Conservation (phyloP, 1,140 invertebrate species). For the Cydia fagiglandana region DNA sequence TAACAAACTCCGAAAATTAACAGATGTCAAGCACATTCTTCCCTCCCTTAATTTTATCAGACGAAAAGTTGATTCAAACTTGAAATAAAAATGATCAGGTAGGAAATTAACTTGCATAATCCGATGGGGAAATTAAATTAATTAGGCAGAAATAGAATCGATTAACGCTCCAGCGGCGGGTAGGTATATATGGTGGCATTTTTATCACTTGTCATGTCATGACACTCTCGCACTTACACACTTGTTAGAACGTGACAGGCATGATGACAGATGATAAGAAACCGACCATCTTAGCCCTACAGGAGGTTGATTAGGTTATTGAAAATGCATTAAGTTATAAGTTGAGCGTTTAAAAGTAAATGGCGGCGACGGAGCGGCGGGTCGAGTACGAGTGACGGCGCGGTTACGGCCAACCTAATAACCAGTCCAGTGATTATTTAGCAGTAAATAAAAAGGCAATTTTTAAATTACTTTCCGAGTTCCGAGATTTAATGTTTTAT, state of each 20-base stretch:
- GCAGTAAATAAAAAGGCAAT: background rate
- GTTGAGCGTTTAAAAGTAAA: background rate
- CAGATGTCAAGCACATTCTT: background rate
- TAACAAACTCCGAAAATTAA: background rate
- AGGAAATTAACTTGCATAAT: background rate
- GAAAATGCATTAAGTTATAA: slow-evolving; percentile 2
- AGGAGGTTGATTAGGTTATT: background rate
- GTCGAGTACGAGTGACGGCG: background rate
- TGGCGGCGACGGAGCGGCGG: background rate
- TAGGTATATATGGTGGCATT: no score
- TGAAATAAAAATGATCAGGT: background rate
- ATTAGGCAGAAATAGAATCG: background rate
- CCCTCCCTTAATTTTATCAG: background rate
- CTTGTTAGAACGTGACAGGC: no score
- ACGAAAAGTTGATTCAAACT: background rate
- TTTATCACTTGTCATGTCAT: no score
- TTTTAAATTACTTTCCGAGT: background rate
- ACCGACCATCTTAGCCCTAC: no score
- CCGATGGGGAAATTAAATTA: background rate
- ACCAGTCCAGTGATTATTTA: background rate
- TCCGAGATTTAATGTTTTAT: no score
- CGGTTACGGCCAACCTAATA: background rate
- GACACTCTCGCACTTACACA: no score
- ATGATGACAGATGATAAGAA: no score
- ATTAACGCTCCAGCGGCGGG: background rate